Evolutionary conservation across 2,113 vertebrate genomes (phyloP), one percentile per base, ranked within the genome.

Genomic region (Eurypyga helias): DNA sequence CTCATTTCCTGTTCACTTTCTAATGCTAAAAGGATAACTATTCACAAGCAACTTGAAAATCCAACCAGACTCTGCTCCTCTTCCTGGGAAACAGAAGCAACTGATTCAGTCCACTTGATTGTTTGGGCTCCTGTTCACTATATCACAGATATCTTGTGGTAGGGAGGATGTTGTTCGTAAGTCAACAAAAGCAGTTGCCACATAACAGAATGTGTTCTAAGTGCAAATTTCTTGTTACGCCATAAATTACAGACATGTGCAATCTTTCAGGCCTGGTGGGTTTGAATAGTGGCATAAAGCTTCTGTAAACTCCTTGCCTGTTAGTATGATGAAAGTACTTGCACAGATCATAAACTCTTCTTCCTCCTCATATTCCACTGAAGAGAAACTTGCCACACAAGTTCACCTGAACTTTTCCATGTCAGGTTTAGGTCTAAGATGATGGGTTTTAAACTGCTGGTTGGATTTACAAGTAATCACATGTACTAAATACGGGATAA

Each of bases 381-480:
- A 48, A 43, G 38, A 73, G 51, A 64, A 93, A 31, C 23, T 79
- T 93, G 84, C 51, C 26, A 67, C 57, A 48, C 25, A 72, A 60
- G 57, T 69, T 94, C 52, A 61, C 41, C 58, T 76, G 48, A 67
- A 65, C 24, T 69, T 36, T 83, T 79, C 24, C 9, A 16, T 65
- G 18, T 62, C 46, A 87, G 34, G 8, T 58, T 89, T 51, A 72
- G 55, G 52, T 87, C 15, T 75, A 25, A 92, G 72, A 75, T 89
- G 0, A 25, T 51, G 20, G 6, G 6, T 46, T 71, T 69, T 71
- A 72, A 95, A 83, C n/a, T 72, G 48, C 93, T 97, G 97, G 97
- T 97, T 98, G 97, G 96, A 97, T 98, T 97, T 97, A 82, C 97
- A 97, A 95, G 97, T 94, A 23, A 61, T 93, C 62, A 86, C 33